Conservation (phyloP, 2,888 invertebrate genomes). For the Caenorhabditis angaria region DNA sequence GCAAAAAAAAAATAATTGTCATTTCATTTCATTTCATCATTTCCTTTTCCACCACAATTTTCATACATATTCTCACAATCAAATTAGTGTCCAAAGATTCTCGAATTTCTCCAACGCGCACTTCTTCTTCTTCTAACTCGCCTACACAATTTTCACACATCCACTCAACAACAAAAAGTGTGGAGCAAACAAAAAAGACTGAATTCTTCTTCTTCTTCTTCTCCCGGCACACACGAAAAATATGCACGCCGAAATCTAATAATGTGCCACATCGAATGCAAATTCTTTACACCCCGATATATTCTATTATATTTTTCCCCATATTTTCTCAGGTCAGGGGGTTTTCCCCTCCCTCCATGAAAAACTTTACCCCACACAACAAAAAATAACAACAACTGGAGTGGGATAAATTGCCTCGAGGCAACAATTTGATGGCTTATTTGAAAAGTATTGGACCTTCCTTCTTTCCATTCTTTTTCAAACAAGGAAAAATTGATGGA, state of each 20-base stretch:
- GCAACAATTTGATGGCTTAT: constrained; percentile 14
- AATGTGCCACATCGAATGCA: constrained; percentile 4
- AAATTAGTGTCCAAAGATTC: neutral
- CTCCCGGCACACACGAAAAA: too few species aligned
- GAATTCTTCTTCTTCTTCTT: too few species aligned
- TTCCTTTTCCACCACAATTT: neutral
- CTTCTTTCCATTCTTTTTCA: neutral
- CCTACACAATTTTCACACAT: constrained; percentile 4
- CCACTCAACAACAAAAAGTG: too few species aligned
- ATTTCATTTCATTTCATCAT: neutral
- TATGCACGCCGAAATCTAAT: constrained; percentile 1
- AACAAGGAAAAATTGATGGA: neutral
- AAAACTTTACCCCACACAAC: neutral
- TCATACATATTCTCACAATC: neutral
- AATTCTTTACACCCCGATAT: neutral
- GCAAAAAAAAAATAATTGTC: too few species aligned
- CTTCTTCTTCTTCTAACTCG: neutral
- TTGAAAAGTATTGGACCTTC: constrained; percentile 2
- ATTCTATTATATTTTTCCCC: neutral
- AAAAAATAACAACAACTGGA: neutral
- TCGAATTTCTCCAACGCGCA: neutral
- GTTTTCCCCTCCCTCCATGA: too few species aligned
- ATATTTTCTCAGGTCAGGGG: neutral
- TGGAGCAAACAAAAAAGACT: neutral
- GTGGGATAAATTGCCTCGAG: constrained; percentile 5